phyloP scores from a whole-genome alignment of 2,797 vertebrate species.

The Calcarius lapponicus region DNA sequence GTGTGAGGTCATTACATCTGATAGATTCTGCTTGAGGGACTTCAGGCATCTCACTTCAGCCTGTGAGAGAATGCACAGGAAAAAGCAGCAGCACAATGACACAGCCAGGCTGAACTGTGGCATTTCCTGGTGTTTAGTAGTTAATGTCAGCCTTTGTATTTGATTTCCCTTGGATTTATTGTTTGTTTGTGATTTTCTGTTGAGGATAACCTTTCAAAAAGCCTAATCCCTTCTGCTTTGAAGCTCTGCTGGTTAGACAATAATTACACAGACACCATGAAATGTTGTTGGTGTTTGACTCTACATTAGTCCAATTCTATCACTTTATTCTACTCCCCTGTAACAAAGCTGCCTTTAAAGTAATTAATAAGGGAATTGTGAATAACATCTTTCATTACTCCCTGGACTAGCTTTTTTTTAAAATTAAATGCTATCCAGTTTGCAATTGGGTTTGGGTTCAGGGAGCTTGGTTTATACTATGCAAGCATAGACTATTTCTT shows the following conservation, averaged over 20 bases:
- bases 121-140: background rate
- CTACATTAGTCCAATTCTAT: background rate
- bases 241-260: background rate
- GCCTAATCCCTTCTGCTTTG: background rate
- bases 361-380: background rate
- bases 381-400: background rate
- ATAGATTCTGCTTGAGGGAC: background rate
- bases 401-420: background rate
- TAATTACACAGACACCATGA: background rate
- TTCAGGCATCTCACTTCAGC: background rate
- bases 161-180: background rate
- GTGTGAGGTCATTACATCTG: background rate
- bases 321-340: background rate
- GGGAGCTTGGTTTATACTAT: background rate
- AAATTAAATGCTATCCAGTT: background rate
- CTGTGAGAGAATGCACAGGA: background rate
- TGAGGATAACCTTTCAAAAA: constrained; percentile 15
- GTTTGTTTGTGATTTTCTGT: background rate
- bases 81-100: background rate
- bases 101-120: background rate
- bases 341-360: background rate
- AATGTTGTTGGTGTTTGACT: background rate
- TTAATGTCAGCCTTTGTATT: background rate
- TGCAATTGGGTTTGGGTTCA: background rate
- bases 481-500: background rate